A percentile compares a stretch with the other conserved stretches of the same genome.
phyloP scores from a whole-genome alignment of 2,113 vertebrate species.

The Prunella himalayana region DNA sequence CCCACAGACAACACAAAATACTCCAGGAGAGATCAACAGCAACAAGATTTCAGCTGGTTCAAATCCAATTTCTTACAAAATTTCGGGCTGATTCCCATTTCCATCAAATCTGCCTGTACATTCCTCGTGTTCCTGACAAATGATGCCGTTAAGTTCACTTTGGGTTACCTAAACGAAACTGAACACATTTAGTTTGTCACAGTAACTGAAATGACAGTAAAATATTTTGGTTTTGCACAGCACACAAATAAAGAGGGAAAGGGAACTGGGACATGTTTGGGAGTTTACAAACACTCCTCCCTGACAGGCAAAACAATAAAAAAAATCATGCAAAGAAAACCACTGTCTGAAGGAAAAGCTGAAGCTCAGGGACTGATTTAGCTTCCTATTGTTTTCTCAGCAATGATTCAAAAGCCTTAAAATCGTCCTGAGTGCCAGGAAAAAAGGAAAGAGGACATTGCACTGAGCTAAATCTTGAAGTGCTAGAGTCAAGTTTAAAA shows the following conservation, averaged over 20 bases:
- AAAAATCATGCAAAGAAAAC: neutral
- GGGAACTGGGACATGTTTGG: neutral
- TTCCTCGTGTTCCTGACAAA: neutral
- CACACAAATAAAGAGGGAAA: neutral
- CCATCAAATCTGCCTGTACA: neutral
- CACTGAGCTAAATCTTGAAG: neutral
- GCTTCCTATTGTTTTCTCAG: constrained; percentile 30
- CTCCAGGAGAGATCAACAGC: neutral
- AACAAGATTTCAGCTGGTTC: constrained; percentile 10
- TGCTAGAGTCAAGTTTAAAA: neutral
- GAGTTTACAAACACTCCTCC: constrained; percentile 15
- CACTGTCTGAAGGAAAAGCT: neutral
- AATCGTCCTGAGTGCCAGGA: neutral
- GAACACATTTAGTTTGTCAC: neutral
- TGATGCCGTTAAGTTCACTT: neutral
- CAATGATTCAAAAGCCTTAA: constrained; percentile 20
- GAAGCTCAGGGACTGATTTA: neutral
- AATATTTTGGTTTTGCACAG: constrained; percentile 19
- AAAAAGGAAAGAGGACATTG: neutral
- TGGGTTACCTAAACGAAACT: neutral
- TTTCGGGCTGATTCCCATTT: neutral
- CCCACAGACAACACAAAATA: neutral
- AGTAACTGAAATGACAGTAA: neutral
- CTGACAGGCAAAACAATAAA: constrained; percentile 16
- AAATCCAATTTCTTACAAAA: neutral